Evolutionary conservation across 2,888 invertebrate species (phyloP), one percentile per base, ranked within the genome.

Genomic region (Apeira syringaria): DNA sequence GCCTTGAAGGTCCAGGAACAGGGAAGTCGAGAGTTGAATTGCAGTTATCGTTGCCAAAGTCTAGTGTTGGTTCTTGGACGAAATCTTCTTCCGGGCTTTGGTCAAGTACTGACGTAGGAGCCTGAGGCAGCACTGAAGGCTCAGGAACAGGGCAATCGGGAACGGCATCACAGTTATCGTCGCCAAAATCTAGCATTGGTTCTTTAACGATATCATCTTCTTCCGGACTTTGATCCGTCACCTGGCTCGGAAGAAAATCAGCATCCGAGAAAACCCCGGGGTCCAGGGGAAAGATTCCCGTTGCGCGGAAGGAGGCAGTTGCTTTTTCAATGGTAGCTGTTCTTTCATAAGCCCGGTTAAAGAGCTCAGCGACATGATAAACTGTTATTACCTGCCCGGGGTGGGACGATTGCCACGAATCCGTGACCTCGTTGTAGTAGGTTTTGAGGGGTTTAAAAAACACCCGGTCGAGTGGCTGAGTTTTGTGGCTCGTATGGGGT

Each of bases 1-100:
- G 36, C 15, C 27, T 36, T 28, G 36, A 36, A 28, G 36, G 36
- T 36, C 36, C 36, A 36, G 36, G 28, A 28, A 28, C 36, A 28
- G 36, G 36, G 28, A 28, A 36, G 36, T 20, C 36, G 36, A 15
- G 15, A 15, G 15, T 4, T 15, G 15, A 15, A 15, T 15, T 15
- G 15, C 15, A 15, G 15, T 15, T 15, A 15, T 15, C 15, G 15
- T 15, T 15, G 15, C 15, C 15, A 15, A 15, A 15, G 15, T 15
- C 15, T 15, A 15, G 15, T 15, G 15, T 15, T 15, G 15, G 15
- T 15, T 15, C 15, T 15, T 15, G 15, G 15, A 15, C 15, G 15
- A 15, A 15, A 15, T 15, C 15, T 15, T n/a, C n/a, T n/a, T 15
- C 15, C 15, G 15, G 15, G 15, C 15, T 15, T 15, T 15, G 15